phyloP scores from a whole-genome alignment of 2,888 invertebrate species.

The Drosophila neotestacea region DNA sequence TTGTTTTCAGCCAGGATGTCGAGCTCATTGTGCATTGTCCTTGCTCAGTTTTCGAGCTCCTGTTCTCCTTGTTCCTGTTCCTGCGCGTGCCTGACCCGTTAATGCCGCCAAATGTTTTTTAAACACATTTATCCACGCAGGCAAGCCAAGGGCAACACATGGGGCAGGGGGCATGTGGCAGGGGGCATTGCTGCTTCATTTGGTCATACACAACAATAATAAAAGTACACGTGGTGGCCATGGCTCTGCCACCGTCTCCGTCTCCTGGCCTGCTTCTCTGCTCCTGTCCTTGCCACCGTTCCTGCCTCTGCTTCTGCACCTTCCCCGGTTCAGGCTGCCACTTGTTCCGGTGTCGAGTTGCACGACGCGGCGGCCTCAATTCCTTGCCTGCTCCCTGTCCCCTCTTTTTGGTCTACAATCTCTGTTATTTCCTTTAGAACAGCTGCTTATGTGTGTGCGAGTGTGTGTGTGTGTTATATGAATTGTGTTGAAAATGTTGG shows the following conservation, averaged over 20 bases:
- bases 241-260: constrained; percentile 5
- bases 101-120: constrained; percentile 67
- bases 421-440: constrained; percentile 36
- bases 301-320: constrained; percentile 6
- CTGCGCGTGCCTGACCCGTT: constrained; percentile 66
- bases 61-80: constrained; percentile 9
- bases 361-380: constrained; percentile 59
- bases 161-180: not conserved
- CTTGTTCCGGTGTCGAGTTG: constrained; percentile 81
- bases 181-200: constrained; percentile 43
- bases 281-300: constrained; percentile 5
- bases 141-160: not conserved
- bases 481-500: constrained; percentile 78
- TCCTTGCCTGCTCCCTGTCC: not conserved
- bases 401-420: constrained; percentile 17
- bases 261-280: not conserved
- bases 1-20: constrained; percentile 59
- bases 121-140: constrained; percentile 61
- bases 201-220: constrained; percentile 27
- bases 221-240: constrained; percentile 42
- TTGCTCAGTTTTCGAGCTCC: constrained; percentile 14
- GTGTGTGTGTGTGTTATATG: constrained; percentile 42
- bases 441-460: constrained; percentile 42
- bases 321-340: constrained; percentile 54
- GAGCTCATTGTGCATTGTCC: constrained; percentile 68